Conservation (phyloP, 2,113 vertebrate genomes). For the Astur gentilis region DNA sequence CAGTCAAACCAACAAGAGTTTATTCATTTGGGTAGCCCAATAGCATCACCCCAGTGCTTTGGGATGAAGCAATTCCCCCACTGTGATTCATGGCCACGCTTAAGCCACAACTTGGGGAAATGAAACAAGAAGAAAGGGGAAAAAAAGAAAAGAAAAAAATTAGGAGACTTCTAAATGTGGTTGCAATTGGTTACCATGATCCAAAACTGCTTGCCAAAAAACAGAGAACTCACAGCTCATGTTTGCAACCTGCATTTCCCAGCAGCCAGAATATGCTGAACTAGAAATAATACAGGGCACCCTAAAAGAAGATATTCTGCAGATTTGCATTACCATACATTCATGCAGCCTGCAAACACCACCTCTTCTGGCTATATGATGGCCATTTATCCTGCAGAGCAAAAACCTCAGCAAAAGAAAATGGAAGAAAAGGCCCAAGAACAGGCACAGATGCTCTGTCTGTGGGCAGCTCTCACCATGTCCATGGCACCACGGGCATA, state of each 20-base stretch:
- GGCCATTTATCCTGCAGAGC: neutral
- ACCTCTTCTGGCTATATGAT: neutral
- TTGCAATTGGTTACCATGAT: neutral
- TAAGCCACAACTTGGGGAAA: neutral
- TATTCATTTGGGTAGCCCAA: neutral
- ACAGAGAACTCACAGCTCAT: neutral
- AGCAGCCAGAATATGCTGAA: neutral
- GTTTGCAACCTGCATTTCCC: neutral
- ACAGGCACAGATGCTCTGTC: neutral
- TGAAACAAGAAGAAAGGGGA: neutral
- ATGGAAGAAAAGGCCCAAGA: neutral
- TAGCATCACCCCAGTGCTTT: neutral
- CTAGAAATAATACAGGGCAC: neutral
- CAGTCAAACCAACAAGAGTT: neutral
- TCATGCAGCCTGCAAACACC: neutral
- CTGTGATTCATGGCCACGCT: neutral
- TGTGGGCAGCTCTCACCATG: neutral
- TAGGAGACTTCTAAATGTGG: neutral
- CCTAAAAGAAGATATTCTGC: neutral
- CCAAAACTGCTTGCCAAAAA: neutral
- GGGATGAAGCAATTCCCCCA: neutral
- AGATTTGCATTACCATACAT: neutral
- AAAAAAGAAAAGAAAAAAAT: neutral
- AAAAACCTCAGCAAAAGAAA: neutral
- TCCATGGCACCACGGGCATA: accelerated